Conservation (phyloP, 2,888 invertebrate species). For the Drosophila yooni region DNA sequence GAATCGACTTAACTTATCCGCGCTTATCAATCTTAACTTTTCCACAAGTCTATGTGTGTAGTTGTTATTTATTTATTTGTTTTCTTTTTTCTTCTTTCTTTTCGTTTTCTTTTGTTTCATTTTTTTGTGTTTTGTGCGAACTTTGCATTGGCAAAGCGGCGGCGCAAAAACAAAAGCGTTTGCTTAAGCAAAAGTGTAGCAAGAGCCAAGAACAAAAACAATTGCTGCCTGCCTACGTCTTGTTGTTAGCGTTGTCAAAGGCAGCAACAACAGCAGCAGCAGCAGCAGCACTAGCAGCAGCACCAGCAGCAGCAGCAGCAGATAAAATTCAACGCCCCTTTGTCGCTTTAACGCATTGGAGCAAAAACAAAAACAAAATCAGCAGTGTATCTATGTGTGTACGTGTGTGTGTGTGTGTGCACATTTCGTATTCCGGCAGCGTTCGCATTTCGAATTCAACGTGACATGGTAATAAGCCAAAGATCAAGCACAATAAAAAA, state of each 20-base stretch:
- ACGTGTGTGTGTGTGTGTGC: slow-evolving; percentile 14
- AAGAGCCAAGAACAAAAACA: slow-evolving; percentile 22
- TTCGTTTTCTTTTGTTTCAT: slow-evolving; percentile 17
- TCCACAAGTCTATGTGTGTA: background rate
- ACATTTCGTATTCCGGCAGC: slow-evolving; percentile 64
- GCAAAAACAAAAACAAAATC: slow-evolving; percentile 31
- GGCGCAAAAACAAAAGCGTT: slow-evolving; percentile 31
- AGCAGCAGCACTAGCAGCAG: background rate
- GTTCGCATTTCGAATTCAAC: slow-evolving; percentile 73
- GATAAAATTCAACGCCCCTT: slow-evolving; percentile 67
- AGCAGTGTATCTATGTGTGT: slow-evolving; percentile 9
- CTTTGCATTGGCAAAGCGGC: slow-evolving; percentile 54
- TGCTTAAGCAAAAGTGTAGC: slow-evolving; percentile 52
- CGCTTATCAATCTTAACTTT: slow-evolving; percentile 1
- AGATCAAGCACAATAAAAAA: slow-evolving; percentile 81
- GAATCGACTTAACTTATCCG: background rate
- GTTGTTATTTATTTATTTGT: slow-evolving; percentile 11
- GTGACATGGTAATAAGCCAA: slow-evolving; percentile 83
- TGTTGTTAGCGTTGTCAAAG: slow-evolving; percentile 59
- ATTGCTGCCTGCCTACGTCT: slow-evolving; percentile 43
- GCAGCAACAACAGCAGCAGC: slow-evolving; percentile 16
- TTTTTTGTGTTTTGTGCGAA: slow-evolving; percentile 37
- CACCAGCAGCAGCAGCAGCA: slow-evolving; percentile 11
- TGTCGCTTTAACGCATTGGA: slow-evolving; percentile 67
- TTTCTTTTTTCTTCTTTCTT: slow-evolving; percentile 24